A percentile compares a stretch with the other conserved stretches of the same genome.
phyloP scores from a whole-genome alignment of 2,888 invertebrate species.

The Coenonympha glycerion region DNA sequence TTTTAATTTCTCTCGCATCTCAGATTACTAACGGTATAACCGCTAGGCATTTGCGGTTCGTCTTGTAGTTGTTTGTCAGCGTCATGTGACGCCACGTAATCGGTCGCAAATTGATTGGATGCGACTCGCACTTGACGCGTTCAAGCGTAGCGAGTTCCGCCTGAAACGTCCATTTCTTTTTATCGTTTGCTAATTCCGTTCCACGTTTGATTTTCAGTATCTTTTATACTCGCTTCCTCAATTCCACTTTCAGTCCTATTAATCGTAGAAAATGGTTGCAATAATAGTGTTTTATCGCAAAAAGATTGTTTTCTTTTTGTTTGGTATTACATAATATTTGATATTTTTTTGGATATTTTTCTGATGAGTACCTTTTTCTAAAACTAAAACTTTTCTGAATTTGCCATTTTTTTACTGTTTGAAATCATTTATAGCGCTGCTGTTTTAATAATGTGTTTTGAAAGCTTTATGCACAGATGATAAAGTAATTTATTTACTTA shows the following conservation, averaged over 20 bases:
- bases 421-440: no score
- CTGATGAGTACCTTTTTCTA: no score
- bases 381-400: no score
- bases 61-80: not conserved
- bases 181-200: not conserved
- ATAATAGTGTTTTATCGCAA: no score
- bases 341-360: no score
- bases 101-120: not conserved
- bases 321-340: no score
- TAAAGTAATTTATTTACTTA: no score
- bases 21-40: not conserved
- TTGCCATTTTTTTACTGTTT: no score
- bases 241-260: not conserved
- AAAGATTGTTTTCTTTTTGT: no score
- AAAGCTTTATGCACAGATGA: no score
- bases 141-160: not conserved
- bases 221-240: not conserved
- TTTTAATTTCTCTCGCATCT: not conserved
- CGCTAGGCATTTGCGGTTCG: constrained; percentile 5
- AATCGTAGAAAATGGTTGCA: no score
- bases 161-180: not conserved
- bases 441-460: no score
- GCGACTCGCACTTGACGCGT: not conserved
- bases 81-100: constrained; percentile 1
- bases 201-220: not conserved